These are phyloP conservation scores for Heteromurus nitidus DNA, from an alignment of 2,888 invertebrate genomes.

Conservation along the genomic window DNA sequence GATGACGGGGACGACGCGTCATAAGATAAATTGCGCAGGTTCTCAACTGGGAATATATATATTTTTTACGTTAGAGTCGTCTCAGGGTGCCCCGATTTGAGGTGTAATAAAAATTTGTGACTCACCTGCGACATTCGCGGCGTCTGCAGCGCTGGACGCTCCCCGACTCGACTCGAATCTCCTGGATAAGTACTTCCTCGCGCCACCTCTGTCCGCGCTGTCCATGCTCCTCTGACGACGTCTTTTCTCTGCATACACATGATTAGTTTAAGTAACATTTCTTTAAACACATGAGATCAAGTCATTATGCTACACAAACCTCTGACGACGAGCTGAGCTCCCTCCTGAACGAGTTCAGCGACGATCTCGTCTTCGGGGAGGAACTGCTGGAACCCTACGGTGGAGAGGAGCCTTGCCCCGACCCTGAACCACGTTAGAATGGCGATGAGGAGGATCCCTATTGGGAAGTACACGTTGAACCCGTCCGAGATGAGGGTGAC, in stretches of 20 bases:
- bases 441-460: conserved; percentile 94
- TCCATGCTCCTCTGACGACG: conserved; percentile 72
- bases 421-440: conserved; percentile 94
- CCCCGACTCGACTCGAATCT: not conserved
- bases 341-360: conserved; percentile 91
- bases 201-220: conserved; percentile 3
- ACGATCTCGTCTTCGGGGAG: conserved; percentile 92
- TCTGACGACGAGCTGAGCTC: conserved; percentile 91
- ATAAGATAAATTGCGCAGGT: conserved; percentile 45
- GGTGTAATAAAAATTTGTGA: no score
- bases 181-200: conserved; percentile 20
- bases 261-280: no score
- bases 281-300: not conserved
- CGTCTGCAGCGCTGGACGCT: conserved; percentile 38
- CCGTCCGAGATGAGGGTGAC: conserved; percentile 97
- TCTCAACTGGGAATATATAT: conserved; percentile 49
- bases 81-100: no score
- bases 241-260: conserved; percentile 72
- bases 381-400: conserved; percentile 97
- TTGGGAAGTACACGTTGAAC: conserved; percentile 99
- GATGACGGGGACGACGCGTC: not conserved
- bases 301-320: conserved; percentile 78
- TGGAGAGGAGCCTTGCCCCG: conserved; percentile 91
- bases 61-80: no score
- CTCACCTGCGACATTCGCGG: conserved; percentile 57